These are phyloP conservation scores for Macquaria australasica DNA, from an alignment of 2,113 vertebrate species.

Conservation along the genomic window DNA sequence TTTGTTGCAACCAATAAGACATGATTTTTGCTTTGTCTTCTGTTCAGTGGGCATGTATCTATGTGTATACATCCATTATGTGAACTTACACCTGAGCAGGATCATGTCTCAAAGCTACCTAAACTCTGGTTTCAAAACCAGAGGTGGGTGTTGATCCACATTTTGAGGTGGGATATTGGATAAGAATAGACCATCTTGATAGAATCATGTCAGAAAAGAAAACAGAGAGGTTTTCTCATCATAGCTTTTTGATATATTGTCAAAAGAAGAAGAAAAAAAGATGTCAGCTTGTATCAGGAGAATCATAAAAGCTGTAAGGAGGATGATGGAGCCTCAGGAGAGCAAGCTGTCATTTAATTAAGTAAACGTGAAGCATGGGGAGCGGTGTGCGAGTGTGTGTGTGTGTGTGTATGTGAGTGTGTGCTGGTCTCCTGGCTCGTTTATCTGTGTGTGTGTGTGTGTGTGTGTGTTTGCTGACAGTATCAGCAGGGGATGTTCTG, in stretches of 20 bases:
- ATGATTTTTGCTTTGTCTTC: conserved; percentile 5
- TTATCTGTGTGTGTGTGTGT: conserved; percentile 9
- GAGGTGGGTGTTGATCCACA: not conserved
- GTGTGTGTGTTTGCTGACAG: conserved; percentile 36
- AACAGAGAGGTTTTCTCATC: conserved; percentile 16
- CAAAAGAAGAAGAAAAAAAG: conserved; percentile 1
- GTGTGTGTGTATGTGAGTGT: not conserved
- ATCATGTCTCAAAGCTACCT: not conserved
- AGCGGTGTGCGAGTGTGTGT: conserved; percentile 10
- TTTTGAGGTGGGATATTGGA: not conserved
- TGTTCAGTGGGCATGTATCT: not conserved
- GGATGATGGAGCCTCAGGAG: conserved; percentile 56
- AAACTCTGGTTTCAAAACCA: conserved; percentile 2
- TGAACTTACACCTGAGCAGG: not conserved
- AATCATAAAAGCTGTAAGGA: conserved; percentile 38
- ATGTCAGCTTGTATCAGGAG: conserved; percentile 33
- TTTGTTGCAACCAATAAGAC: not conserved
- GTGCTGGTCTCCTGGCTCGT: not conserved
- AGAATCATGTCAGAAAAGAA: conserved; percentile 7
- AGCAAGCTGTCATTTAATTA: conserved; percentile 70
- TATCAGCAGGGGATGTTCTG: conserved; percentile 32
- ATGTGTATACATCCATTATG: not conserved
- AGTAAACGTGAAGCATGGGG: conserved; percentile 39
- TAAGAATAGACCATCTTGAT: conserved; percentile 29
- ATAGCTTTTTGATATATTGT: conserved; percentile 18